phyloP scores from a whole-genome alignment of 2,113 vertebrate genomes.

The Eonycteris spelaea region DNA sequence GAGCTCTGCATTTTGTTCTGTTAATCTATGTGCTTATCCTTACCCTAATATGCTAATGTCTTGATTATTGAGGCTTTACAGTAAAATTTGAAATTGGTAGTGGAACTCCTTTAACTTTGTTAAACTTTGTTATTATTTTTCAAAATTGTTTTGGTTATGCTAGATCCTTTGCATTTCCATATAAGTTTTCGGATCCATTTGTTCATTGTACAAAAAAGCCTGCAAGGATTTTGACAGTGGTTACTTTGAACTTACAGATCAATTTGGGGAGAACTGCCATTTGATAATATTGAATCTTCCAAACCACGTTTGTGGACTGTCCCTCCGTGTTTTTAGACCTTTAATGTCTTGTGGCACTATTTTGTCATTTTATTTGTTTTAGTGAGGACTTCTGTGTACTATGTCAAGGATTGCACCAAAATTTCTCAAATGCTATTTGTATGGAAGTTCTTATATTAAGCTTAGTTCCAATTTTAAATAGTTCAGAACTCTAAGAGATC shows the following conservation, averaged over 20 bases:
- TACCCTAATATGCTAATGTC: not conserved
- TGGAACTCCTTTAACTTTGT: not conserved
- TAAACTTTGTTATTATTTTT: too few species aligned
- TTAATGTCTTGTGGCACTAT: not conserved
- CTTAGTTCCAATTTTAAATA: not conserved
- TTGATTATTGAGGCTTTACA: not conserved
- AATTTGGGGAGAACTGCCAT: not conserved
- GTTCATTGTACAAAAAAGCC: not conserved
- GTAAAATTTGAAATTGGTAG: not conserved
- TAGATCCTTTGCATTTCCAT: not conserved
- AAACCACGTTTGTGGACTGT: not conserved
- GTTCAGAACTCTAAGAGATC: not conserved
- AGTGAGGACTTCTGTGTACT: not conserved
- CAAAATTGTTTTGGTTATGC: not conserved
- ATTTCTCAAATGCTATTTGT: not conserved
- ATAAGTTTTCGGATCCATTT: not conserved
- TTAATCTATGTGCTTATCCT: not conserved
- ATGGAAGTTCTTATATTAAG: not conserved
- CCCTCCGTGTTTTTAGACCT: not conserved
- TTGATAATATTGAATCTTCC: not conserved
- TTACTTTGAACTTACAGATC: not conserved
- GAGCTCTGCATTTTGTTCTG: not conserved
- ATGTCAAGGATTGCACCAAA: not conserved
- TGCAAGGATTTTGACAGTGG: not conserved
- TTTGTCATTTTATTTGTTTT: conserved; percentile 25